A percentile compares a stretch with the other conserved stretches of the same genome.
Evolutionary conservation across 1,140 invertebrate genomes (phyloP).

Genomic region (Eumeta japonica): DNA sequence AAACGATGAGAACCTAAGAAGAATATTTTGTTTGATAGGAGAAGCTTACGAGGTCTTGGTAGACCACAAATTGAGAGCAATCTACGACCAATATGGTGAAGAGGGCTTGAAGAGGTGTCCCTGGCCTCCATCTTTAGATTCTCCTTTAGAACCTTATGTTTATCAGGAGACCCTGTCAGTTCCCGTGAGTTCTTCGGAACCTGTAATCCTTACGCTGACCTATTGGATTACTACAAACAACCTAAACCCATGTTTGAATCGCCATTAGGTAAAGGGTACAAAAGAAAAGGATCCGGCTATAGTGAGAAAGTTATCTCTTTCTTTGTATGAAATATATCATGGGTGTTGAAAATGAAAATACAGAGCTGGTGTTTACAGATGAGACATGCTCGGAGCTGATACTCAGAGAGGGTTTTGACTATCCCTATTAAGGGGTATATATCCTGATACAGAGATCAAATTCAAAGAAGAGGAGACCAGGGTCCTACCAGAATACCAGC

Average conservation of each 20-base stretch:
- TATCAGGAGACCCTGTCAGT: slow-evolving; percentile 80
- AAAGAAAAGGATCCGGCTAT: slow-evolving; percentile 66
- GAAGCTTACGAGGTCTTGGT: slow-evolving; percentile 55
- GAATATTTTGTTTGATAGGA: slow-evolving; percentile 43
- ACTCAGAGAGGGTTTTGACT: slow-evolving; percentile 70
- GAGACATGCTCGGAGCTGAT: slow-evolving; percentile 62
- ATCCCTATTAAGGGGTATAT: slow-evolving; percentile 76
- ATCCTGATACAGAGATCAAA: slow-evolving; percentile 63
- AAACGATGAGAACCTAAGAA: slow-evolving; percentile 39
- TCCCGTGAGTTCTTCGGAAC: slow-evolving; percentile 74
- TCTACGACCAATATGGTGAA: slow-evolving; percentile 90
- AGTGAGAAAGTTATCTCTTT: slow-evolving; percentile 66
- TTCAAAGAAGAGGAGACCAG: slow-evolving; percentile 82
- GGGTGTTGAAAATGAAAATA: slow-evolving; percentile 82
- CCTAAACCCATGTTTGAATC: slow-evolving; percentile 59
- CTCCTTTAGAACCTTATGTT: slow-evolving; percentile 73
- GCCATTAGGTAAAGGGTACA: slow-evolving; percentile 58
- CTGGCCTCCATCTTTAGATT: slow-evolving; percentile 64
- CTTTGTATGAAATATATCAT: slow-evolving; percentile 74
- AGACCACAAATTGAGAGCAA: slow-evolving; percentile 67
- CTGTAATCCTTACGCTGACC: slow-evolving; percentile 77
- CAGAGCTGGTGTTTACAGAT: slow-evolving; percentile 68
- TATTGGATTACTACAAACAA: slow-evolving; percentile 65
- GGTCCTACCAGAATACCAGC: slow-evolving; percentile 75
- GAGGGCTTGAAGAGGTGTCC: slow-evolving; percentile 78